Evolutionary conservation across 2,888 invertebrate species (phyloP).

Genomic region (Drosophila recens): DNA sequence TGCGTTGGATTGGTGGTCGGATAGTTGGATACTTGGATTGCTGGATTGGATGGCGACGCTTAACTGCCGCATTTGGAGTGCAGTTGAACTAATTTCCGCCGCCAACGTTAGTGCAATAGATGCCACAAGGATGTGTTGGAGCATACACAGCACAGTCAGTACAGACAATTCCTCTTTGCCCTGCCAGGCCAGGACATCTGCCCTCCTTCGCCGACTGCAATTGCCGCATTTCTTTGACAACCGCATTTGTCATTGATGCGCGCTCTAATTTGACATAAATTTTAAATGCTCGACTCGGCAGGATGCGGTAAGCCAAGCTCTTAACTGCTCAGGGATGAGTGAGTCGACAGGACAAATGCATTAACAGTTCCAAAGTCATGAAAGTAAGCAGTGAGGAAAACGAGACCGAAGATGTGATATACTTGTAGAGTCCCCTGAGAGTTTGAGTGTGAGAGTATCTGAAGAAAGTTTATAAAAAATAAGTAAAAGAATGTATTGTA

Average conservation of each 20-base stretch:
- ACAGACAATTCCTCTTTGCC: constrained; percentile 16
- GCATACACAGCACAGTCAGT: constrained; percentile 38
- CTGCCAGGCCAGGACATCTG: background rate
- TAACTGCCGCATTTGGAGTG: constrained; percentile 72
- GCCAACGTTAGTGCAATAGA: constrained; percentile 38
- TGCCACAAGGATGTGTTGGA: constrained; percentile 21
- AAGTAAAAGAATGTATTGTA: too few relatives aligned
- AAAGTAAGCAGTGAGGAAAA: too few relatives aligned
- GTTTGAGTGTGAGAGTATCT: too few relatives aligned
- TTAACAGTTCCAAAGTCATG: constrained; percentile 14
- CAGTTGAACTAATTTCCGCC: constrained; percentile 76
- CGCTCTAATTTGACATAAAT: constrained; percentile 72
- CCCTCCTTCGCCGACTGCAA: constrained; percentile 17
- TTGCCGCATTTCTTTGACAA: constrained; percentile 33
- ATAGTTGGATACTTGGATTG: background rate
- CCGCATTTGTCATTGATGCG: constrained; percentile 73
- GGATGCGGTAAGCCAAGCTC: background rate
- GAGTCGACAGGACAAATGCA: constrained; percentile 9
- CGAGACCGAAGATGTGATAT: too few relatives aligned
- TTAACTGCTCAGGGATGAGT: background rate
- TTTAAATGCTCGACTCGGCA: constrained; percentile 39
- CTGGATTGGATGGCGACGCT: constrained; percentile 56
- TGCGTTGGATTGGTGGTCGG: constrained; percentile 1
- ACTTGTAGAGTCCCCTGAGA: too few relatives aligned
- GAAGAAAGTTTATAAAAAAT: too few relatives aligned